These are phyloP conservation scores for Papilio polyxenes DNA, from an alignment of 1,140 invertebrate species.

Conservation along the genomic window DNA sequence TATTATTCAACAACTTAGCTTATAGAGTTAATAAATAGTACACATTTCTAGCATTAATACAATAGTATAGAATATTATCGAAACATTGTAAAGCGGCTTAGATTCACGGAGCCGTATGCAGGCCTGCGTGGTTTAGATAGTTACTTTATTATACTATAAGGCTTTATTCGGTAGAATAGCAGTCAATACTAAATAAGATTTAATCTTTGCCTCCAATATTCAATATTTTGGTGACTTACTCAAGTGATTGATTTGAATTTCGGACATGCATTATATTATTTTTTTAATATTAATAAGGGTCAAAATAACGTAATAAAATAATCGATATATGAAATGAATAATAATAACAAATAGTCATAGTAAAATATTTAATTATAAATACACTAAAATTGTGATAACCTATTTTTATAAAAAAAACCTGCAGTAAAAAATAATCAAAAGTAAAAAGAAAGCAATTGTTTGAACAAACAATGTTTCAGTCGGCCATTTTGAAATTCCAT, in stretches of 20 bases:
- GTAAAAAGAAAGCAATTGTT: constrained; percentile 6
- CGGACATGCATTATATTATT: not conserved
- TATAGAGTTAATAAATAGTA: not conserved
- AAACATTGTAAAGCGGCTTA: constrained; percentile 27
- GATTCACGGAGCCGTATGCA: constrained; percentile 21
- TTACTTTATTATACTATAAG: constrained; percentile 19
- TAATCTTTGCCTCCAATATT: not conserved
- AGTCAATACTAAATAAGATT: constrained; percentile 16
- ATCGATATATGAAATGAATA: no score
- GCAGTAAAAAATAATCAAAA: not conserved
- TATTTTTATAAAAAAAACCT: not conserved
- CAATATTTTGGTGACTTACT: not conserved
- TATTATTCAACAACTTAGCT: not conserved
- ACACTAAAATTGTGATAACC: not conserved
- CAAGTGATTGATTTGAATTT: not conserved
- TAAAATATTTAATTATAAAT: not conserved
- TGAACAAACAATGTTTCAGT: not conserved
- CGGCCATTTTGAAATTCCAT: constrained; percentile 17
- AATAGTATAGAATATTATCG: constrained; percentile 37
- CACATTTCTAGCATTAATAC: constrained; percentile 35
- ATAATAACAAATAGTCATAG: not conserved
- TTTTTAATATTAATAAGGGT: no score
- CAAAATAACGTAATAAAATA: no score
- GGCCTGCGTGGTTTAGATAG: constrained; percentile 12
- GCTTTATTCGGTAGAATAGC: not conserved